These are phyloP conservation scores for Heloderma charlesbogerti DNA, from an alignment of 2,113 vertebrate genomes.

Conservation along the genomic window DNA sequence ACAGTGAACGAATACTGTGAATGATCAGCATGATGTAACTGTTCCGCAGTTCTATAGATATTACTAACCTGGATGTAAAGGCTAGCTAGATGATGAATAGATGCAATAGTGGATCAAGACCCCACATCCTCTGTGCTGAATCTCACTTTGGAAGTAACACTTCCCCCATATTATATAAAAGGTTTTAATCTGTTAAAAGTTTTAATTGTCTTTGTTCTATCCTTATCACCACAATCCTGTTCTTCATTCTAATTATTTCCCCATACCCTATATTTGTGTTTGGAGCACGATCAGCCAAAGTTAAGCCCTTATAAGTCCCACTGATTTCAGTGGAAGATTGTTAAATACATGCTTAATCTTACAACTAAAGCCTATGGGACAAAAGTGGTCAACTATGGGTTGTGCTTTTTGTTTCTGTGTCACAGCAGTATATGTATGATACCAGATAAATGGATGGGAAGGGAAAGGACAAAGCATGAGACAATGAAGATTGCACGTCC, in stretches of 20 bases:
- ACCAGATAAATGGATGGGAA: not conserved
- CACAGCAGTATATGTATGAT: not conserved
- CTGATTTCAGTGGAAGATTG: not conserved
- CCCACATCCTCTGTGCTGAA: not conserved
- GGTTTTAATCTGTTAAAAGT: slow-evolving; percentile 25
- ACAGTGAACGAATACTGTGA: not conserved
- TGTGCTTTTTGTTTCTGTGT: not conserved
- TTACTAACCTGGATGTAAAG: not conserved
- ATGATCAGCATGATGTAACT: not conserved
- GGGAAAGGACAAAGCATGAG: not conserved
- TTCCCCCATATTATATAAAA: not conserved
- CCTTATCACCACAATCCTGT: not conserved
- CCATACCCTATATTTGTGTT: not conserved
- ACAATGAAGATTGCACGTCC: not conserved
- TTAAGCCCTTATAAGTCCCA: not conserved
- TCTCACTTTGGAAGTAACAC: not conserved
- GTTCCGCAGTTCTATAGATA: not conserved
- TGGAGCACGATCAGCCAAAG: not conserved
- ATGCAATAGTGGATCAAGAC: not conserved
- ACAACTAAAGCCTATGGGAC: not conserved
- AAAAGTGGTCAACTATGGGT: not conserved
- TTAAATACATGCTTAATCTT: not conserved
- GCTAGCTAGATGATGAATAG: not conserved
- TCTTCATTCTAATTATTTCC: not conserved
- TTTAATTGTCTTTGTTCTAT: slow-evolving; percentile 19